These are phyloP conservation scores for Aythya baeri DNA, from an alignment of 2,113 vertebrate species.

Conservation along the genomic window DNA sequence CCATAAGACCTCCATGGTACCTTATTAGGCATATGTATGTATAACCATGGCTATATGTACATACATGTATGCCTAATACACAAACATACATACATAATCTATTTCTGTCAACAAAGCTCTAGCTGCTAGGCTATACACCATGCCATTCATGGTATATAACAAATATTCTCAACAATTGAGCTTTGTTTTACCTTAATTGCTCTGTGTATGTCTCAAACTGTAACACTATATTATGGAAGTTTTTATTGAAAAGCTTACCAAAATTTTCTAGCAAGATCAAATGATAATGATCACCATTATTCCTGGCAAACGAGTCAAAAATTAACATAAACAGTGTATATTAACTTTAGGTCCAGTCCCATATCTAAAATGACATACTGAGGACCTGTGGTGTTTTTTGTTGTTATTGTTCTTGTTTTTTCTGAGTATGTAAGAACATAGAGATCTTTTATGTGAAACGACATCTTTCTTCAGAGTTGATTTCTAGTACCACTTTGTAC, in stretches of 20 bases:
- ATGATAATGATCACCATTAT: neutral
- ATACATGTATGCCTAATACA: too few species aligned
- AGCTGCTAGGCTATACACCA: neutral
- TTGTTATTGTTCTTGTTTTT: neutral
- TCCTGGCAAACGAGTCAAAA: neutral
- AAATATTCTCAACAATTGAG: neutral
- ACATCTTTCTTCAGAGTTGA: neutral
- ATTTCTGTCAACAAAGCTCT: neutral
- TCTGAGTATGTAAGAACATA: neutral
- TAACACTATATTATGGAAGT: neutral
- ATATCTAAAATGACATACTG: neutral
- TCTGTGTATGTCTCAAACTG: neutral
- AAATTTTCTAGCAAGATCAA: neutral
- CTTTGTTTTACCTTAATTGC: neutral
- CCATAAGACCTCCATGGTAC: too few species aligned
- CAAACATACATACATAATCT: too few species aligned
- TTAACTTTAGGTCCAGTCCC: neutral
- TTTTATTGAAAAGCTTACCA: neutral
- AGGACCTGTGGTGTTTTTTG: neutral
- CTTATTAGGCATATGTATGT: too few species aligned
- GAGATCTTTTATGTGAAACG: neutral
- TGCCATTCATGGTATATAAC: accelerated
- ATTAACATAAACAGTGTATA: neutral
- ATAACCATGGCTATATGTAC: neutral
- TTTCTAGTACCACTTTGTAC: neutral